phyloP scores from a whole-genome alignment of 2,113 vertebrate species.

The Camarhynchus parvulus region DNA sequence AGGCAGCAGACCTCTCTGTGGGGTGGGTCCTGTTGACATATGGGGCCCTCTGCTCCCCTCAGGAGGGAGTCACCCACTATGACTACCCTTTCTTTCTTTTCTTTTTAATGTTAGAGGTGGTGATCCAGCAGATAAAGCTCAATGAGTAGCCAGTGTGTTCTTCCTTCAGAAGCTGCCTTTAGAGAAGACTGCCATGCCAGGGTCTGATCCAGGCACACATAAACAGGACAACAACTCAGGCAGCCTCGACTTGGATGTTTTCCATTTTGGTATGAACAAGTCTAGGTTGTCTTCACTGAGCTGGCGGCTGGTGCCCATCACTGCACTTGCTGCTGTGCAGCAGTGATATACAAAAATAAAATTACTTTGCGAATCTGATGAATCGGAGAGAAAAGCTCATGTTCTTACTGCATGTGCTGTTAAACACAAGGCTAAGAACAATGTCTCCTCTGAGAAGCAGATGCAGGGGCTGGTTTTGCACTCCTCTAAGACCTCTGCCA shows the following conservation, averaged over 20 bases:
- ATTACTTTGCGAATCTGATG: background rate
- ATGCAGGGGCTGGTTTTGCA: background rate
- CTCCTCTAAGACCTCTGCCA: background rate
- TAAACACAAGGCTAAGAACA: background rate
- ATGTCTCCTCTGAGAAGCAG: background rate
- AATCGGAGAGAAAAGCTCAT: background rate
- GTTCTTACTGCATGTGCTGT: background rate
- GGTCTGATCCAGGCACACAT: background rate
- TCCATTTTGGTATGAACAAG: background rate
- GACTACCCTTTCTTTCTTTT: background rate
- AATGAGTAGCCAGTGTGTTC: background rate
- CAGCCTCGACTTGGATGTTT: rapidly evolving
- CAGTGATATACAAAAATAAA: background rate
- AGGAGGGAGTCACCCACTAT: too few species aligned
- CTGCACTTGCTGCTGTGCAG: background rate
- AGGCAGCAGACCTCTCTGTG: background rate
- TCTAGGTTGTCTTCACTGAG: background rate
- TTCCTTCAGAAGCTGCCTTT: background rate
- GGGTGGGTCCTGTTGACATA: too few species aligned
- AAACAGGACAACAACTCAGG: background rate
- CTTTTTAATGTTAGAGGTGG: background rate
- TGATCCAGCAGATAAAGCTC: background rate
- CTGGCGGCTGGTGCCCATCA: background rate
- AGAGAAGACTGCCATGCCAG: background rate
- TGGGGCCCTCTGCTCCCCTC: background rate